phyloP scores from a whole-genome alignment of 1,140 invertebrate species.

The Dreissena polymorpha region DNA sequence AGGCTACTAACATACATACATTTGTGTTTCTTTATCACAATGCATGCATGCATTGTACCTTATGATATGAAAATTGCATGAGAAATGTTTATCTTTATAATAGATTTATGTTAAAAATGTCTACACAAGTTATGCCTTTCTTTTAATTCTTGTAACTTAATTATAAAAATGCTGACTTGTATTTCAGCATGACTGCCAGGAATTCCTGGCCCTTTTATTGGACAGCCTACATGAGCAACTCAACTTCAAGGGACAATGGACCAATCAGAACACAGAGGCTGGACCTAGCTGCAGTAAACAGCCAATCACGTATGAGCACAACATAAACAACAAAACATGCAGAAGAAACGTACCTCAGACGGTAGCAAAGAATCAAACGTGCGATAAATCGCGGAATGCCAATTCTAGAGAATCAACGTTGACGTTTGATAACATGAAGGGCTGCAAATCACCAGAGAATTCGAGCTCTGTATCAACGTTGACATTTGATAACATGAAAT shows the following conservation, averaged over 20 bases:
- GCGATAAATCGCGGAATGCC: slow-evolving; percentile 52
- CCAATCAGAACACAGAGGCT: slow-evolving; percentile 45
- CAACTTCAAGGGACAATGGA: slow-evolving; percentile 73
- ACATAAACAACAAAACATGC: slow-evolving; percentile 24
- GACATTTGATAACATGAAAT: slow-evolving; percentile 70
- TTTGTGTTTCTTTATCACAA: too few species aligned
- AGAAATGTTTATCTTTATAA: too few species aligned
- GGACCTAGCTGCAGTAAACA: slow-evolving; percentile 38
- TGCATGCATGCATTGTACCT: too few species aligned
- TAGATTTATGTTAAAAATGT: too few species aligned
- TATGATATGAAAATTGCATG: too few species aligned
- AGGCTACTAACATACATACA: too few species aligned
- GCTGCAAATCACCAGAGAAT: background rate
- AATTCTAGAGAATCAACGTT: slow-evolving; percentile 41
- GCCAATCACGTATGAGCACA: slow-evolving; percentile 51
- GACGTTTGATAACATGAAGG: slow-evolving; percentile 72
- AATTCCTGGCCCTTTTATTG: slow-evolving; percentile 86
- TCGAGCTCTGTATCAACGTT: background rate
- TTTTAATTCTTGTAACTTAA: too few species aligned
- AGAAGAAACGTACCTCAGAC: background rate
- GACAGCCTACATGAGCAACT: slow-evolving; percentile 87
- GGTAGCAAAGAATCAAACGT: slow-evolving; percentile 37
- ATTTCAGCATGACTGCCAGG: slow-evolving; percentile 87
- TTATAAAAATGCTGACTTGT: too few species aligned
- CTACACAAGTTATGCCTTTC: too few species aligned